Evolutionary conservation across 2,797 vertebrate genomes (phyloP), one percentile per base, ranked within the genome.

Genomic region (Danio albolineatus): DNA sequence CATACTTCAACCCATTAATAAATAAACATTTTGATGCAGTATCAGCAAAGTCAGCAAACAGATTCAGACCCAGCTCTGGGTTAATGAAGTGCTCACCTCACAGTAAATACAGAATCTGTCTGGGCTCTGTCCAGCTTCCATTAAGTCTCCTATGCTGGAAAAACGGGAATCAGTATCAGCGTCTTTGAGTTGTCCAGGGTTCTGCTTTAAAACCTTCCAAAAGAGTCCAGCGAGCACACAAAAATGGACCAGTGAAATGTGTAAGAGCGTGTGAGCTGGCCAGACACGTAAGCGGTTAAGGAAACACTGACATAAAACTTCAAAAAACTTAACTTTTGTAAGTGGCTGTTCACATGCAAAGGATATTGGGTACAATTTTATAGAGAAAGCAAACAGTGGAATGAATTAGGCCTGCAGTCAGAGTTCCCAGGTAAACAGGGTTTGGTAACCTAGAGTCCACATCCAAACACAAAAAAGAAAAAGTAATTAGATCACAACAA

Each of bases 301-400:
- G 92, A 85, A 13, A 56, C 48, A 39, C 0, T 73, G 14, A 69
- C 36, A 16, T 14, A 48, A 14, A 62, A 54, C 19, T 36, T 51
- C n/a, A n/a, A n/a, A 19, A 1, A 2, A 57, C 41, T 41, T 10
- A 48, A 53, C 21, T 53, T 74, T 60, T 19, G 4, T 38, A 77
- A 62, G 39, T 36, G 10, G 4, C 17, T 17, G 17, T 65, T 28
- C 6, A 71, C 8, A 38, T 65, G 48, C 28, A 72, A 93, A 95
- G 94, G 95, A 95, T 95, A 95, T 94, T 91, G 81, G 90, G 91
- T 82, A 93, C 81, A 53, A 95, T 90, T 88, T 88, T 94, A 80
- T 83, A 91, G 84, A 90, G 92, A 85, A 94, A 94, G 85, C 94
- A 95, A 75, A 93, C 84, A 70, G 92, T 81, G 5, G 95, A 92